Evolutionary conservation across 2,797 vertebrate genomes (phyloP).

Genomic region (Tympanoctomys barrerae): DNA sequence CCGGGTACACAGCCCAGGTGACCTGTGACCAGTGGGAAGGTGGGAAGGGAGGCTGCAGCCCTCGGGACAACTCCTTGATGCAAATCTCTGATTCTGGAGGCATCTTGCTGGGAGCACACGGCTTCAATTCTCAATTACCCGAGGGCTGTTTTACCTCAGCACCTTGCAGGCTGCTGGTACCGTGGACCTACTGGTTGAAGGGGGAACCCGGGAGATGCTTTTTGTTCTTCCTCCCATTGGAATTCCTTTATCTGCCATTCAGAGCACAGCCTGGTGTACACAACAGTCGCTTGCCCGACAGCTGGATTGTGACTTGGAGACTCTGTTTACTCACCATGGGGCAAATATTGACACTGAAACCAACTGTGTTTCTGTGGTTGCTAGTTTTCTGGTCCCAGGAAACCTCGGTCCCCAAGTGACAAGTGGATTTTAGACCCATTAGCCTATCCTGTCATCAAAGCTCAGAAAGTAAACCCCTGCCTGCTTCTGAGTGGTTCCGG

Average conservation of each 20-base stretch:
- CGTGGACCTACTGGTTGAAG: neutral
- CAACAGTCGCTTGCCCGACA: neutral
- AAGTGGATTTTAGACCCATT: conserved; percentile 29
- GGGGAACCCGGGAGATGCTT: neutral
- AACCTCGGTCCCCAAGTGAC: conserved; percentile 37
- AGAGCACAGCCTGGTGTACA: neutral
- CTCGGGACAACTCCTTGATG: neutral
- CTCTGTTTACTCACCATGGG: neutral
- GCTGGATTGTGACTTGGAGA: neutral
- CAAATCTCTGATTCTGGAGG: neutral
- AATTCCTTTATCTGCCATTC: neutral
- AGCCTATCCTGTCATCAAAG: neutral
- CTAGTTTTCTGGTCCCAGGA: conserved; percentile 68
- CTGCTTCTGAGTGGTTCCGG: neutral
- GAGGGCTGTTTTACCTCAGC: neutral
- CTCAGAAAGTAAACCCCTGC: neutral
- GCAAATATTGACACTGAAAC: conserved; percentile 67
- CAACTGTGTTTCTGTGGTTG: conserved; percentile 7
- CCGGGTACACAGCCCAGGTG: neutral
- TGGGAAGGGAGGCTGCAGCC: neutral
- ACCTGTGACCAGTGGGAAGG: neutral
- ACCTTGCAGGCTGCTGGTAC: neutral
- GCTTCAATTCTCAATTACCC: neutral
- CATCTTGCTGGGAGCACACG: neutral
- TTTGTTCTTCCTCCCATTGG: neutral